A percentile compares a stretch with the other conserved stretches of the same genome.
phyloP scores from a whole-genome alignment of 2,113 vertebrate species.

The Vulpes lagopus region DNA sequence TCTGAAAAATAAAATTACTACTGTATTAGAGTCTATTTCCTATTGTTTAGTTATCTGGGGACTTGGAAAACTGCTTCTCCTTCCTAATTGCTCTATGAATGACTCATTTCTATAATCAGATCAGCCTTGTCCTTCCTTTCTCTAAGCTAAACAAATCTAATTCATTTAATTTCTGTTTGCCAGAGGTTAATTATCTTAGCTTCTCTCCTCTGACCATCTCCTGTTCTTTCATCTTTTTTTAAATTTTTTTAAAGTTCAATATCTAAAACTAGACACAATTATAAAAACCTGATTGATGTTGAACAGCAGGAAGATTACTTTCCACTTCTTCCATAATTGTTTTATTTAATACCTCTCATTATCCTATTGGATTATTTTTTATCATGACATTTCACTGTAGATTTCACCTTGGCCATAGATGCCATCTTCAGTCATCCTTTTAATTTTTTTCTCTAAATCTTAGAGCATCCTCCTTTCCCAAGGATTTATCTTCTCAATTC shows the following conservation, averaged over 20 bases:
- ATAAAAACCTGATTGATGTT: constrained; percentile 15
- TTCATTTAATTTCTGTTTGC: constrained; percentile 70
- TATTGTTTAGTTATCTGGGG: neutral
- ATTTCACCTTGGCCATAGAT: neutral
- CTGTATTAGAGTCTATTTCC: constrained; percentile 41
- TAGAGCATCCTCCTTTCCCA: neutral
- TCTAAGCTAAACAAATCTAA: constrained; percentile 70
- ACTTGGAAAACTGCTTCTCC: constrained; percentile 39
- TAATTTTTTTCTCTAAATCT: neutral
- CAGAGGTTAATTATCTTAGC: constrained; percentile 67
- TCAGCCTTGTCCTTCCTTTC: constrained; percentile 35
- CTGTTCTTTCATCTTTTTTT: neutral
- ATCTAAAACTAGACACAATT: constrained; percentile 48
- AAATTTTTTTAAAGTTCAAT: constrained; percentile 34
- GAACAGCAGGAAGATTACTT: neutral
- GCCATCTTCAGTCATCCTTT: neutral
- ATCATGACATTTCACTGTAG: neutral
- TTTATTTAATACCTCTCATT: constrained; percentile 36
- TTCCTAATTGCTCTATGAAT: constrained; percentile 62
- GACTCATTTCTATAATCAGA: constrained; percentile 70
- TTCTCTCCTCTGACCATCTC: constrained; percentile 30
- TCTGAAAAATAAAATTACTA: constrained; percentile 55
- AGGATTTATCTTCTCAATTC: neutral
- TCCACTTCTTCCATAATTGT: neutral
- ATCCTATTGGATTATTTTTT: constrained; percentile 33